Evolutionary conservation across 2,888 invertebrate genomes (phyloP).

Genomic region (Andrena flavipes): DNA sequence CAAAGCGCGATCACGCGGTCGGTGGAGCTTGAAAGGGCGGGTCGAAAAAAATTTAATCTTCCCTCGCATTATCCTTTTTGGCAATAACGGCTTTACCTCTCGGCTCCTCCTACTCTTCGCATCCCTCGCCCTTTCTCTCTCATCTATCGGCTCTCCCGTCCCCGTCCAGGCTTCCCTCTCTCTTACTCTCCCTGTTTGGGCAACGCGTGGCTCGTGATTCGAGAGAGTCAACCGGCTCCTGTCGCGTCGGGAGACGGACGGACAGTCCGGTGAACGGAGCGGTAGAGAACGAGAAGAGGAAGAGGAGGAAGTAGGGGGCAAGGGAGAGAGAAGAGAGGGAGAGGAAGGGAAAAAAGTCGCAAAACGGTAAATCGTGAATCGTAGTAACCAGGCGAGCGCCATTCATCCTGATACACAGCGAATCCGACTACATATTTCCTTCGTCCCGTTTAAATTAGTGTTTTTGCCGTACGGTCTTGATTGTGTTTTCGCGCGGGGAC

Average conservation of each 20-base stretch:
- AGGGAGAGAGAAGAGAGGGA: constrained; percentile 26
- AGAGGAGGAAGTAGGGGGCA: not conserved
- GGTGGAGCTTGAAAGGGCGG: constrained; percentile 57
- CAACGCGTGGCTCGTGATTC: not conserved
- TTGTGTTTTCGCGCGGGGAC: constrained; percentile 75
- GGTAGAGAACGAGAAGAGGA: not conserved
- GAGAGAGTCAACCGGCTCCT: constrained; percentile 18
- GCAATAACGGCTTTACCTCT: constrained; percentile 75
- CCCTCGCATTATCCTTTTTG: constrained; percentile 79
- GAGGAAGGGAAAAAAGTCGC: constrained; percentile 66
- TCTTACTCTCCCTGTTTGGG: not conserved
- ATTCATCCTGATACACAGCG: constrained; percentile 80
- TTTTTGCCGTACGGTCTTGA: constrained; percentile 76
- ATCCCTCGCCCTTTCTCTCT: constrained; percentile 3
- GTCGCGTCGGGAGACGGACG: constrained; percentile 44
- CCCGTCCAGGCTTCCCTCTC: not conserved
- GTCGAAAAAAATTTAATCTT: constrained; percentile 79
- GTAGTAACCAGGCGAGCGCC: constrained; percentile 76
- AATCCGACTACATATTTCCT: constrained; percentile 82
- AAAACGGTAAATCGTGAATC: constrained; percentile 80
- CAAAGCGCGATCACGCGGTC: constrained; percentile 66
- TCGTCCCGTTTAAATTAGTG: constrained; percentile 81
- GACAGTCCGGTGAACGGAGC: constrained; percentile 11
- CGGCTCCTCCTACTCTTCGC: constrained; percentile 57
- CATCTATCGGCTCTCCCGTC: constrained; percentile 21